Conservation (phyloP, 2,113 vertebrate genomes). For the Embiotoca jacksoni region DNA sequence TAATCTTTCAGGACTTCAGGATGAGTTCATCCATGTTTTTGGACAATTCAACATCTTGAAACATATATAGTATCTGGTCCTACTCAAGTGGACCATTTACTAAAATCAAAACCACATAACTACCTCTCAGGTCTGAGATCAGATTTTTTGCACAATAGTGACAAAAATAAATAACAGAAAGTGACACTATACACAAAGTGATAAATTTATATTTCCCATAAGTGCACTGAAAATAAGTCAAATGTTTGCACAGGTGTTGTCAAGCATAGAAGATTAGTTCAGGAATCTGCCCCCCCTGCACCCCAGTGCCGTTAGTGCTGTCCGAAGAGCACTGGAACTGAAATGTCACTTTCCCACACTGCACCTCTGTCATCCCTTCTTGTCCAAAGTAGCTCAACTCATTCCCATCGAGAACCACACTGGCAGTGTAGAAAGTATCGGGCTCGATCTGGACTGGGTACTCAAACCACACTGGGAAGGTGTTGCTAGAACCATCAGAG, state of each 20-base stretch:
- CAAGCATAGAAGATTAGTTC: constrained; percentile 98
- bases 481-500: constrained; percentile 97
- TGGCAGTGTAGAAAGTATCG: constrained; percentile 97
- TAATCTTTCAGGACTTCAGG: constrained; percentile 27
- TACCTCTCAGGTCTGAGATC: constrained; percentile 35
- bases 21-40: constrained; percentile 25
- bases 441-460: constrained; percentile 97
- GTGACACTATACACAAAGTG: constrained; percentile 58
- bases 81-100: constrained; percentile 52
- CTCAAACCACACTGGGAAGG: constrained; percentile 97
- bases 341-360: constrained; percentile 97
- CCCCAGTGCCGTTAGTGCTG: constrained; percentile 97
- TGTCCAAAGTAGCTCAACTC: constrained; percentile 98
- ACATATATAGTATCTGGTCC: constrained; percentile 43
- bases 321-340: constrained; percentile 99
- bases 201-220: constrained; percentile 41
- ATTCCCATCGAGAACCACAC: constrained; percentile 94
- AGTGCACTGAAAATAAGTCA: constrained; percentile 46
- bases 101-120: constrained; percentile 52
- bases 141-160: constrained; percentile 37
- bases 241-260: constrained; percentile 59
- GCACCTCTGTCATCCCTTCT: constrained; percentile 98
- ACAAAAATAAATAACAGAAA: constrained; percentile 73
- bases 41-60: constrained; percentile 29
- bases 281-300: constrained; percentile 96